Percentiles rank a stretch among this genome's conserved stretches.
These are phyloP conservation scores for Pristionchus maxplancki DNA, from an alignment of 2,888 invertebrate species.

Conservation along the genomic window DNA sequence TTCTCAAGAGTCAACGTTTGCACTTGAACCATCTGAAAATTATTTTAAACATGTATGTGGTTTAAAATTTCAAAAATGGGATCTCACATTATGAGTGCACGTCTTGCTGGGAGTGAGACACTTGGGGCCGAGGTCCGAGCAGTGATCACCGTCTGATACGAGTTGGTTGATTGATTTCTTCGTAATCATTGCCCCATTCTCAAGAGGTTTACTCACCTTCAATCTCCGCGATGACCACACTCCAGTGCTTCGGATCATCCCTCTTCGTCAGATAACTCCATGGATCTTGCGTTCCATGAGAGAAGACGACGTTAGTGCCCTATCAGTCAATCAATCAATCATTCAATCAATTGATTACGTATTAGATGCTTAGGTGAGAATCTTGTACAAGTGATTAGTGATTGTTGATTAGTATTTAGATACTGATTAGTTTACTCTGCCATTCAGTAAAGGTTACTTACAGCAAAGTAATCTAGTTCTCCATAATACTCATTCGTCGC, in stretches of 20 bases:
- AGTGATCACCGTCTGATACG: neutral
- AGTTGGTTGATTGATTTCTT: neutral
- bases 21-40: neutral
- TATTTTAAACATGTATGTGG: no score
- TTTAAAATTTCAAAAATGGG: neutral
- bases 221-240: neutral
- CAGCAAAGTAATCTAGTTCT: constrained; percentile 36
- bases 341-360: no score
- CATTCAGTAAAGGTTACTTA: no score
- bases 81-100: neutral
- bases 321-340: neutral
- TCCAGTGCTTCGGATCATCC: neutral
- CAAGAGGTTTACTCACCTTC: neutral
- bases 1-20: neutral
- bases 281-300: constrained; percentile 44
- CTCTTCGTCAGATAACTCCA: constrained; percentile 28
- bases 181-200: neutral
- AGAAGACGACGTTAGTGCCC: constrained; percentile 56
- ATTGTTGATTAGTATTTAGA: neutral
- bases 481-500: constrained; percentile 43
- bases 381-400: no score
- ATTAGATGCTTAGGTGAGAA: no score
- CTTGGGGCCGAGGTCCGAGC: neutral
- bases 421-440: no score
- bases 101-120: neutral